Evolutionary conservation across 2,113 vertebrate species (phyloP).

Genomic region (Clarias macrocephalus): DNA sequence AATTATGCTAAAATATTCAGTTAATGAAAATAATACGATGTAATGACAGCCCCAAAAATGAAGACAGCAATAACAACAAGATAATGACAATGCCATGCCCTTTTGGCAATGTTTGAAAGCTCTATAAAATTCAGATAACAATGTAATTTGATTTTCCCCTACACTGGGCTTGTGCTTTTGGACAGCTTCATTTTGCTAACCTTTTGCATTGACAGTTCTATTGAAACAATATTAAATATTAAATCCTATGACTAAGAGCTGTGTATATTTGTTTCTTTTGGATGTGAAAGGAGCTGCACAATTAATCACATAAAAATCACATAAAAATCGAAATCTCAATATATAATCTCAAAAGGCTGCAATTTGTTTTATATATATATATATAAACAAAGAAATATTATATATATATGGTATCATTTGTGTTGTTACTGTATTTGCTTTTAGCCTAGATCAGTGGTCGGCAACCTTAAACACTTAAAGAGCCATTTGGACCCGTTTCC

Average conservation of each 20-base stretch:
- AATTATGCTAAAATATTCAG: slow-evolving; percentile 2
- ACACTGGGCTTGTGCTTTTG: slow-evolving; percentile 12
- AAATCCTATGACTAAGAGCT: slow-evolving; percentile 51
- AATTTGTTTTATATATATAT: no score
- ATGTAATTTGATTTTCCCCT: slow-evolving; percentile 33
- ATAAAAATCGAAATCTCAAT: no score
- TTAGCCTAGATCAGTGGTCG: no score
- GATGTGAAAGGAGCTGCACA: not conserved
- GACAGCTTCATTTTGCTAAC: slow-evolving; percentile 24
- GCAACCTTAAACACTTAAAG: no score
- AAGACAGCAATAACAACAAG: slow-evolving; percentile 15
- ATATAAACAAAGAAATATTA: no score
- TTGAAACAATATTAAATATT: slow-evolving; percentile 71
- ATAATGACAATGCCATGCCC: slow-evolving; percentile 26
- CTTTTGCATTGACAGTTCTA: slow-evolving; percentile 60
- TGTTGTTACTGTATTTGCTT: no score
- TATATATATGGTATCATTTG: no score
- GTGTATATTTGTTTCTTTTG: slow-evolving; percentile 6
- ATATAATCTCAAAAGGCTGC: no score
- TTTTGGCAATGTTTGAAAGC: slow-evolving; percentile 2
- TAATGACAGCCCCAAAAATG: slow-evolving; percentile 23
- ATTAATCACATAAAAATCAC: no score
- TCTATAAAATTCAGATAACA: slow-evolving; percentile 13
- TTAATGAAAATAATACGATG: not conserved
- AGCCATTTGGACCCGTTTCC: no score